Evolutionary conservation across 2,888 invertebrate genomes (phyloP).

Genomic region (Eupithecia subfuscata): DNA sequence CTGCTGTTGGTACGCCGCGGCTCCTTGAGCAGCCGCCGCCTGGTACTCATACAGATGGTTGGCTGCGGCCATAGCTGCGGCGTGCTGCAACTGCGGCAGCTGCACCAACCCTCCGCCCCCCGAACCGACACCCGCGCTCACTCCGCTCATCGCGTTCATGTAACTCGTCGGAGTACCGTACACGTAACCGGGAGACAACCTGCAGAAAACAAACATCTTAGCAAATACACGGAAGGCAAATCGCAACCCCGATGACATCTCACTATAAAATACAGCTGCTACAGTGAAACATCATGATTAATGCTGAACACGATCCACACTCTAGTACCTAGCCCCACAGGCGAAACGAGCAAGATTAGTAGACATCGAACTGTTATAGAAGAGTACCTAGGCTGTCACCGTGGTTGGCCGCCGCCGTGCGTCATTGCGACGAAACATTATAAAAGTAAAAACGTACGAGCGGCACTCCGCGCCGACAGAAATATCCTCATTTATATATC

Average conservation of each 20-base stretch:
- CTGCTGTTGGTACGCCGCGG: conserved; percentile 88
- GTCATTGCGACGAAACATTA: conserved; percentile 69
- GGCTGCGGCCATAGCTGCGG: conserved; percentile 91
- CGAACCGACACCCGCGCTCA: conserved; percentile 76
- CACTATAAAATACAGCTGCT: conserved; percentile 28
- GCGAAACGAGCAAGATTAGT: conserved; percentile 80
- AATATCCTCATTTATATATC: conserved; percentile 65
- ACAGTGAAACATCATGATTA: conserved; percentile 36
- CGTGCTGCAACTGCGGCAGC: conserved; percentile 88
- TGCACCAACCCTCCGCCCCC: conserved; percentile 88
- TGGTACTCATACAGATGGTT: conserved; percentile 93
- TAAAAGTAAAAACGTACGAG: conserved; percentile 57
- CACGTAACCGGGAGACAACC: conserved; percentile 87
- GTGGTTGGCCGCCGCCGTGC: conserved; percentile 71
- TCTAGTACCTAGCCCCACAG: conserved; percentile 77
- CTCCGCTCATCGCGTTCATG: conserved; percentile 88
- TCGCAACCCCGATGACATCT: conserved; percentile 35
- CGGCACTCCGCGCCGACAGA: conserved; percentile 67
- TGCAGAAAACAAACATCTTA: conserved; percentile 53
- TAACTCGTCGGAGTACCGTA: conserved; percentile 90
- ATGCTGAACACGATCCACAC: conserved; percentile 65
- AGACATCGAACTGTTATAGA: conserved; percentile 77
- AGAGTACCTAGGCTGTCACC: conserved; percentile 64
- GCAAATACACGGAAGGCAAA: conserved; percentile 33
- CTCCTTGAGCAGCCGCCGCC: conserved; percentile 88